Evolutionary conservation across 2,888 invertebrate genomes (phyloP), one percentile per base, ranked within the genome.

Genomic region (Clunio marinus): DNA sequence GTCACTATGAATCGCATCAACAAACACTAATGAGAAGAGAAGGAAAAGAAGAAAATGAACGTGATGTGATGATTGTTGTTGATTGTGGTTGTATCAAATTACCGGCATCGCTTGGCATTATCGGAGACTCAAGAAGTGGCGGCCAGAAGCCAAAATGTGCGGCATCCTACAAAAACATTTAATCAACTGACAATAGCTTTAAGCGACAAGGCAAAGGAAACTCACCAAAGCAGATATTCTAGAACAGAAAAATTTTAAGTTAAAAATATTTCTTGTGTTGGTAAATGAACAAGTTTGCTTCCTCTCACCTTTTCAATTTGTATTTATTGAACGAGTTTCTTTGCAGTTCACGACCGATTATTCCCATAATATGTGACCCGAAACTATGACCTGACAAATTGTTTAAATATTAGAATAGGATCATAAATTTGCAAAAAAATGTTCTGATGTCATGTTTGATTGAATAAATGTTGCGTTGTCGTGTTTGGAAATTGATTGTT

Each of bases 1-100:
- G 74, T 93, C 91, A 7, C 91, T 90, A 76, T 93, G 93, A 71
- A 93, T 88, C 22, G 89, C 84, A 73, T 92, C 92, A 1, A 93
- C 93, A 32, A 59, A 59, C 10, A 25, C 59, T 59, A 17, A 17
- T 20, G 17, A n/a, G n/a, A n/a, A n/a, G n/a, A n/a, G n/a, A n/a
- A n/a, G n/a, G n/a, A 32, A 32, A 32, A 32, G 35, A 32, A 8
- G 35, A 32, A 32, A 32, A n/a, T n/a, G n/a, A n/a, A n/a, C n/a
- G n/a, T n/a, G n/a, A n/a, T n/a, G n/a, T n/a, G n/a, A n/a, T n/a
- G n/a, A n/a, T n/a, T n/a, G n/a, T n/a, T n/a, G n/a, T n/a, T n/a
- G n/a, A n/a, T n/a, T n/a, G n/a, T n/a, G 15, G 27, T 25, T 27
- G 13, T 27, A 25, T 27, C 15, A 17, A 57, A 25, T 57, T 25